Evolutionary conservation across 2,888 invertebrate species (phyloP), one percentile per base, ranked within the genome.

Genomic region (Patella pellucida): DNA sequence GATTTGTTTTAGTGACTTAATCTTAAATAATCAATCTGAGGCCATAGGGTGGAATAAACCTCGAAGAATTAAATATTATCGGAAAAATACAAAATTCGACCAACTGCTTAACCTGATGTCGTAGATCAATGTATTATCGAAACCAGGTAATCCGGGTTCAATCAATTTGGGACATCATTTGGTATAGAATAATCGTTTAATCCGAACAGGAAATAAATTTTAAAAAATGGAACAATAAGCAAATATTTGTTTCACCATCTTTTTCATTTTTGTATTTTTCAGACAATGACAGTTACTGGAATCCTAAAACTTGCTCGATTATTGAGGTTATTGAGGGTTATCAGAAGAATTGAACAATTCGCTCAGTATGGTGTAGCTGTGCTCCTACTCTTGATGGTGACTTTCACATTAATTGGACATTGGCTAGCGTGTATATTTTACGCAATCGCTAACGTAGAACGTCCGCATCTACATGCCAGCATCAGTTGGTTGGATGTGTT

Each of bases 401-500:
- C 88, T 56, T 91, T 91, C 81, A 89, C 90, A 3, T 83, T 91
- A 69, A 89, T 91, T 71, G 90, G 88, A 52, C 91, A 91, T 81
- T 91, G 91, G 91, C 83, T 91, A 56, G 91, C 91, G 27, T 91
- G 91, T 81, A 88, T 91, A 72, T 91, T 91, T 85, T 91, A 91
- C 81, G 90, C 90, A 78, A 91, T 91, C 52, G 91, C 90, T 50
- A 89, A 90, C 79, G 84, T 89, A 79, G 91, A 91, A 81, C 81
- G 89, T 50, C 86, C 88, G 5, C 85, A 85, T 68, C 80, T 90
- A 12, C 77, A 85, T 2, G 85, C 83, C 11, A 83, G 85, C 19
- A 87, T 91, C 50, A 82, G 81, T 69, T 91, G 90, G 90, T 79
- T 91, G 72, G 91, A 91, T 78, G 77, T 83, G 11, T 81, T 91